These are phyloP conservation scores for Crocallis elinguaria DNA, from an alignment of 2,888 invertebrate species.

Conservation along the genomic window DNA sequence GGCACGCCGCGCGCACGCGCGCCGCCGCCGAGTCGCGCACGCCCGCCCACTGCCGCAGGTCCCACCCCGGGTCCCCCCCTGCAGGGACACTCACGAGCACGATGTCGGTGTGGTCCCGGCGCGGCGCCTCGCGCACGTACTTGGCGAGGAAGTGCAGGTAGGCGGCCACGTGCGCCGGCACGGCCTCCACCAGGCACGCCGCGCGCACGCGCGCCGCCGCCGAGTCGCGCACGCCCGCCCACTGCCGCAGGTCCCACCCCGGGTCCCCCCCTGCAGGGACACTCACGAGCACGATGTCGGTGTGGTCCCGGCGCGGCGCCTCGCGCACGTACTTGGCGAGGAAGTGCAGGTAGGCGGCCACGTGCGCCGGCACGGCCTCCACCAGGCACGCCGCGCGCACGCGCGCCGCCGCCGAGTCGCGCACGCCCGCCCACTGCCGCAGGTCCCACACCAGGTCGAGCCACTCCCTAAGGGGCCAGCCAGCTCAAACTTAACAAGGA, in stretches of 20 bases:
- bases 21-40: too few species aligned
- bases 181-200: slow-evolving; percentile 96
- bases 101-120: slow-evolving; percentile 60
- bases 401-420: slow-evolving; percentile 88
- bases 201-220: slow-evolving; percentile 90
- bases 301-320: slow-evolving; percentile 51
- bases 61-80: too few species aligned
- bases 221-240: slow-evolving; percentile 88
- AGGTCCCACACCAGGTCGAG: slow-evolving; percentile 86
- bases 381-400: slow-evolving; percentile 95
- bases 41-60: too few species aligned
- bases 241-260: too few species aligned
- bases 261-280: neutral
- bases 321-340: slow-evolving; percentile 88
- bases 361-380: slow-evolving; percentile 93
- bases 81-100: slow-evolving; percentile 49
- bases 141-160: slow-evolving; percentile 94
- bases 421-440: slow-evolving; percentile 90
- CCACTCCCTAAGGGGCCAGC: slow-evolving; percentile 61
- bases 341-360: slow-evolving; percentile 94
- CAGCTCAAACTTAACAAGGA: too few species aligned
- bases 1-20: too few species aligned
- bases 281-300: slow-evolving; percentile 62
- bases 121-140: slow-evolving; percentile 81
- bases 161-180: slow-evolving; percentile 91